Percentiles rank a stretch among this genome's conserved stretches.
These are phyloP conservation scores for Tricholaema leucomelas DNA, from an alignment of 2,113 vertebrate genomes.

Conservation along the genomic window DNA sequence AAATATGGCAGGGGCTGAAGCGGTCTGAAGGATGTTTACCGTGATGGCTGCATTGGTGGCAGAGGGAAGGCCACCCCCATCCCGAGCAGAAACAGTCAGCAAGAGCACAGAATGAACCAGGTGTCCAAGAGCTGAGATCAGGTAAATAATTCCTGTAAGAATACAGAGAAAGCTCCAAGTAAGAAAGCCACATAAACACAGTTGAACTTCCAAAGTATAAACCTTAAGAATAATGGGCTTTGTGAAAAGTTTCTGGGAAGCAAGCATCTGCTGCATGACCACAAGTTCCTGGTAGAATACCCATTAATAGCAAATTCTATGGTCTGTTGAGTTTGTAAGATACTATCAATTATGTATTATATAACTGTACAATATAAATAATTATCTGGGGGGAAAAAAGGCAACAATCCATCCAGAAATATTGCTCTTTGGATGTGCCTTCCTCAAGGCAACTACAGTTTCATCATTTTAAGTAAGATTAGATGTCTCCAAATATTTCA, in stretches of 20 bases:
- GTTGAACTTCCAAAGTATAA: background rate
- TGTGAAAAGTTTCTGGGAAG: background rate
- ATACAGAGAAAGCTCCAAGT: background rate
- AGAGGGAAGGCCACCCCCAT: constrained; percentile 81
- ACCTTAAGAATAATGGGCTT: background rate
- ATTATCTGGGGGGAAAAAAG: background rate
- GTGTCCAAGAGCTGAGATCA: constrained; percentile 80
- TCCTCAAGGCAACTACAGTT: background rate
- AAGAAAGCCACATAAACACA: background rate
- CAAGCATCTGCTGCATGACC: background rate
- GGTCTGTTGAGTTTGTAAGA: background rate
- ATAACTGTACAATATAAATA: background rate
- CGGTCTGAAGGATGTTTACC: constrained; percentile 79
- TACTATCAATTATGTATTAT: background rate
- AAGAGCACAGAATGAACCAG: constrained; percentile 72
- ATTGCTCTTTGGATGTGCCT: background rate
- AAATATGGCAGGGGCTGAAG: constrained; percentile 81
- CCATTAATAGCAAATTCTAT: background rate
- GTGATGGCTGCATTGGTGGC: constrained; percentile 80
- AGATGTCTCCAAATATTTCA: background rate
- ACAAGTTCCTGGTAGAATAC: background rate
- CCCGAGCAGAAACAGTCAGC: constrained; percentile 79
- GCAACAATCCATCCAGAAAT: background rate
- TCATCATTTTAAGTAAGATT: background rate
- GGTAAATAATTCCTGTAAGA: constrained; percentile 82